Percentiles rank a stretch among this genome's conserved stretches.
phyloP scores from a whole-genome alignment of 2,113 vertebrate species.

The Chaetodon trifascialis region DNA sequence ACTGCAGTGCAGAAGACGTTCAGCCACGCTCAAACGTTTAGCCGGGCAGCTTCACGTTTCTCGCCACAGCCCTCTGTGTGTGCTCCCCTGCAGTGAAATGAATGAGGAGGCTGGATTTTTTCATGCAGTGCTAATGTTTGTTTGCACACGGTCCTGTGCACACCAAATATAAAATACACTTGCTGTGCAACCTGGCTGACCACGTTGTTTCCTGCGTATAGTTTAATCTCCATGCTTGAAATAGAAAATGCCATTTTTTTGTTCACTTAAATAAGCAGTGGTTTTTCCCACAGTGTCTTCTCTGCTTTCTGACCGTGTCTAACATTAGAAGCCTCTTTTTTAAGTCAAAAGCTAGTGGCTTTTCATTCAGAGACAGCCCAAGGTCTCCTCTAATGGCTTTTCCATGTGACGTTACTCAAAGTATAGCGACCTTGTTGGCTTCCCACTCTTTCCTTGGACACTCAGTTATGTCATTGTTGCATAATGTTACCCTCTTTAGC shows the following conservation, averaged over 20 bases:
- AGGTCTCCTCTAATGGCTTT: conserved; percentile 50
- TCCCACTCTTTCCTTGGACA: background rate
- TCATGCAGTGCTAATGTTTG: background rate
- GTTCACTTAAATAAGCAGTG: background rate
- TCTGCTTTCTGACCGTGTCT: background rate
- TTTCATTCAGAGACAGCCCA: conserved; percentile 27
- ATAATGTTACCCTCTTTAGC: conserved; percentile 2
- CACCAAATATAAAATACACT: background rate
- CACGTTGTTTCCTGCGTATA: background rate
- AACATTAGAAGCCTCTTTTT: background rate
- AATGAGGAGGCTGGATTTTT: background rate
- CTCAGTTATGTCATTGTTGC: background rate
- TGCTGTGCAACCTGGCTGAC: background rate
- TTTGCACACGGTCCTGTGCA: background rate
- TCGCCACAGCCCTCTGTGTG: background rate
- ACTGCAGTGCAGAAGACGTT: too few relatives aligned
- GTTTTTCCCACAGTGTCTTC: background rate
- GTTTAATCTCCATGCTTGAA: background rate
- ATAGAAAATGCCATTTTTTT: background rate
- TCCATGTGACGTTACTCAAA: conserved; percentile 6
- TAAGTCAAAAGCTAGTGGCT: background rate
- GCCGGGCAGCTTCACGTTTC: background rate
- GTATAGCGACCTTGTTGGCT: conserved; percentile 9
- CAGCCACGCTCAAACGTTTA: too few relatives aligned
- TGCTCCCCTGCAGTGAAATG: background rate